phyloP scores from a whole-genome alignment of 2,113 vertebrate genomes.

The Chloebia gouldiae region DNA sequence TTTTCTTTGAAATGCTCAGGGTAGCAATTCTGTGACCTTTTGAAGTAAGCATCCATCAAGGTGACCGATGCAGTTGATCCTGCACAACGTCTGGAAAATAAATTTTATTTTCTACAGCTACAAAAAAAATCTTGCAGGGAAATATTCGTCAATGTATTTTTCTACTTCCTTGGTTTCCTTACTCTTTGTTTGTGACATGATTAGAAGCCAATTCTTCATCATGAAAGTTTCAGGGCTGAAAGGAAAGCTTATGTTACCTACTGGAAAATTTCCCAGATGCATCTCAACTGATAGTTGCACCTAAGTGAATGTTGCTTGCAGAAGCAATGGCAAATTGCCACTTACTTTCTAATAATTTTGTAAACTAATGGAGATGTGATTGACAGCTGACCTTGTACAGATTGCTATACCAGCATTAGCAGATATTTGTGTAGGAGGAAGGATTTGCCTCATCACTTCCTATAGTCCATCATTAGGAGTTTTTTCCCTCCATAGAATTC shows the following conservation, averaged over 20 bases:
- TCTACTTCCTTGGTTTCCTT: background rate
- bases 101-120: background rate
- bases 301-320: background rate
- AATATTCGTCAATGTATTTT: background rate
- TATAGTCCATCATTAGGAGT: background rate
- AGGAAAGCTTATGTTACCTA: background rate
- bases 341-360: background rate
- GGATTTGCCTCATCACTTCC: background rate
- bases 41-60: background rate
- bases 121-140: background rate
- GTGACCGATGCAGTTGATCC: background rate
- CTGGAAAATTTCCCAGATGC: slow-evolving; percentile 14
- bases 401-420: background rate
- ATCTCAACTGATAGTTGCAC: background rate
- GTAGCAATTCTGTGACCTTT: background rate
- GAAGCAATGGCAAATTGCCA: slow-evolving; percentile 11
- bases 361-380: background rate
- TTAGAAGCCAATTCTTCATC: background rate
- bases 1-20: background rate
- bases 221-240: background rate
- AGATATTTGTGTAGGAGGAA: slow-evolving; percentile 16
- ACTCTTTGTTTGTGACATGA: background rate
- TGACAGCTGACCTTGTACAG: slow-evolving; percentile 2
- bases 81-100: background rate
- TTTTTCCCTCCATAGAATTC: background rate